Evolutionary conservation across 2,113 vertebrate species (phyloP).

Genomic region (Syngnathoides biaculeatus): DNA sequence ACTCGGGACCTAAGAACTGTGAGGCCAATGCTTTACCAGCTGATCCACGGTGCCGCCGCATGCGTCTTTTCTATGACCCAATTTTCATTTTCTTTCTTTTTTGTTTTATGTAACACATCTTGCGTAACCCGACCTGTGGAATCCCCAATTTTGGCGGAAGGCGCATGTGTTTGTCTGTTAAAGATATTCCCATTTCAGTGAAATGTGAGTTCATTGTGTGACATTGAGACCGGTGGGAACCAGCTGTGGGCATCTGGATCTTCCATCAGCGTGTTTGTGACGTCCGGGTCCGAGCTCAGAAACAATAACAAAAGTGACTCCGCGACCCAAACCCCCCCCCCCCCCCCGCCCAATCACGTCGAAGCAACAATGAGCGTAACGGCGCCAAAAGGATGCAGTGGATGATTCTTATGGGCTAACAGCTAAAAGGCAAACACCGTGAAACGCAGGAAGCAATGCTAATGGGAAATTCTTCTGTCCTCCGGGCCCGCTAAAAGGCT

Average conservation of each 20-base stretch:
- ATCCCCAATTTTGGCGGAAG: slow-evolving; percentile 13
- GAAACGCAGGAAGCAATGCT: neutral
- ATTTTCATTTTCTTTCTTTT: neutral
- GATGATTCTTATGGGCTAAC: neutral
- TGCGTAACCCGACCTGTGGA: slow-evolving; percentile 29
- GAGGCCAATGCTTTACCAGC: no score
- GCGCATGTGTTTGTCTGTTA: slow-evolving; percentile 15
- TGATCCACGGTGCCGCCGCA: no score
- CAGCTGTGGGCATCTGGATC: slow-evolving; percentile 28
- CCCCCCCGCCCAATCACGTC: slow-evolving; percentile 8
- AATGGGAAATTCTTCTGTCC: slow-evolving; percentile 23
- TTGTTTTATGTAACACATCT: slow-evolving; percentile 46
- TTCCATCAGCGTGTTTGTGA: slow-evolving; percentile 31
- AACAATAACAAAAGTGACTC: slow-evolving; percentile 27
- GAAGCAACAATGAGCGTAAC: slow-evolving; percentile 19
- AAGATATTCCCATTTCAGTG: slow-evolving; percentile 22
- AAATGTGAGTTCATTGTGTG: slow-evolving; percentile 27
- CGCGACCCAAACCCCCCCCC: neutral
- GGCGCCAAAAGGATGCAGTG: neutral
- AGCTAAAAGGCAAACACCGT: neutral
- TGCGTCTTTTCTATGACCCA: no score
- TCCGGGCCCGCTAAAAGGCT: slow-evolving; percentile 10
- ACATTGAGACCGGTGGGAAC: slow-evolving; percentile 37
- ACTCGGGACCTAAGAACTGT: no score
- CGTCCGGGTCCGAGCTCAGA: slow-evolving; percentile 27